Base-by-base conservation (phyloP, 2,888 invertebrate genomes). In the Synanthedon myopaeformis region DNA sequence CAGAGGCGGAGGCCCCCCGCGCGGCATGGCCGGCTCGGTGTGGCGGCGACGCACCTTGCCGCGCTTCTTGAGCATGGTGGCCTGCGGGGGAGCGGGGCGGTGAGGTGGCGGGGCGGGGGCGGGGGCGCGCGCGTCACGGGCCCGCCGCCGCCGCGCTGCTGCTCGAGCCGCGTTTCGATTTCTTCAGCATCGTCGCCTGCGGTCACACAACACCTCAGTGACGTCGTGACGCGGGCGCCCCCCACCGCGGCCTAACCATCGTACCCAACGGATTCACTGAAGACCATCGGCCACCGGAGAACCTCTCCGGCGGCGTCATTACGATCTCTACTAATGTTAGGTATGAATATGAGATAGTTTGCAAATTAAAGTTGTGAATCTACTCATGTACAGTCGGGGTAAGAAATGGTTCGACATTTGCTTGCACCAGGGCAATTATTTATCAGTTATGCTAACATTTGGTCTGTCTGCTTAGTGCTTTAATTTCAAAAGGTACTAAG, bases 151-250 rank as follows among this genome's bases (percentile, higher is more conserved):
- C 90, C 87, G 90, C 90, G 73, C 88, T 93, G 92, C 89, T 94
- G 70, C 74, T 69, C 83, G 97, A 93, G 90, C 96, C 97, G 92
- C 97, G 97, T 92, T 98, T 99, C 90, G 94, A 94, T 94, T 99
- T 99, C 94, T 98, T 98, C 92, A 99, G 92, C 99, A 99, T 99
- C 89, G 98, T 99, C 83, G 99, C 99, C 99, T 99, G 91, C 78
- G 74, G 75, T 73, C 74, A 74, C 76, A 76, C 73, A 70, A 71
- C 72, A 73, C 59, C 61, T 23, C 51, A 41, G n/a, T 23, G 35
- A 19, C 28, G 58, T 55, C 28, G 58, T 55, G 56, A 56, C 63
- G 58, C 66, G 62, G 61, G 59, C 63, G 59, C 65, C 62, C 64
- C 58, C 65, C 65, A 60, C 60, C 58, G 63, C 59, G 59, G 53